phyloP scores from a whole-genome alignment of 2,797 vertebrate species.

The Erethizon dorsatum region DNA sequence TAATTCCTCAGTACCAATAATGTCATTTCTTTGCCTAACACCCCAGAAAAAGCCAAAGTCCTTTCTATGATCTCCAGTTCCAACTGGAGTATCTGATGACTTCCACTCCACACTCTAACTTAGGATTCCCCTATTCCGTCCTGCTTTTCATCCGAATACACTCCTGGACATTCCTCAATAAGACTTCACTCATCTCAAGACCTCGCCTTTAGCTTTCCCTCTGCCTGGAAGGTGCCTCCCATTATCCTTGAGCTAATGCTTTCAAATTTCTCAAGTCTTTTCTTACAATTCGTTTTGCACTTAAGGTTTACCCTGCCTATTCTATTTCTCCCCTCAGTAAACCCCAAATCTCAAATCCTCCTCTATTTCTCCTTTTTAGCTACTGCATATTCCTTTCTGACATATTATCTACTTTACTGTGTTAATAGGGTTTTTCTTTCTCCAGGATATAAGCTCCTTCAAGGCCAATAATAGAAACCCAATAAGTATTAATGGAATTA shows the following conservation, averaged over 20 bases:
- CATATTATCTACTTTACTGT: neutral
- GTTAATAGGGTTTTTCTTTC: neutral
- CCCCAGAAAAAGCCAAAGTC: neutral
- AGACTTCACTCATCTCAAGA: neutral
- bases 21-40: neutral
- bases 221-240: neutral
- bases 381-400: neutral
- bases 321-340: neutral
- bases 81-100: neutral
- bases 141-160: neutral
- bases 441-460: neutral
- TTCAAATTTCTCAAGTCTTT: neutral
- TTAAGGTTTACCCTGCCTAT: neutral
- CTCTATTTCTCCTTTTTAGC: neutral
- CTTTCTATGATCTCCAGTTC: neutral
- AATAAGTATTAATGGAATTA: conserved; percentile 35
- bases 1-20: neutral
- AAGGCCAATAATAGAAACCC: neutral
- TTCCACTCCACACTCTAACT: neutral
- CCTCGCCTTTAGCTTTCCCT: neutral
- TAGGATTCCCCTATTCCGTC: neutral
- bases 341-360: neutral
- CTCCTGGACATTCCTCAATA: neutral
- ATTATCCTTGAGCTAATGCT: too few species aligned
- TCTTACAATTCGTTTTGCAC: neutral